These are phyloP conservation scores for Carterocephalus palaemon DNA, from an alignment of 2,888 invertebrate genomes.

Conservation along the genomic window DNA sequence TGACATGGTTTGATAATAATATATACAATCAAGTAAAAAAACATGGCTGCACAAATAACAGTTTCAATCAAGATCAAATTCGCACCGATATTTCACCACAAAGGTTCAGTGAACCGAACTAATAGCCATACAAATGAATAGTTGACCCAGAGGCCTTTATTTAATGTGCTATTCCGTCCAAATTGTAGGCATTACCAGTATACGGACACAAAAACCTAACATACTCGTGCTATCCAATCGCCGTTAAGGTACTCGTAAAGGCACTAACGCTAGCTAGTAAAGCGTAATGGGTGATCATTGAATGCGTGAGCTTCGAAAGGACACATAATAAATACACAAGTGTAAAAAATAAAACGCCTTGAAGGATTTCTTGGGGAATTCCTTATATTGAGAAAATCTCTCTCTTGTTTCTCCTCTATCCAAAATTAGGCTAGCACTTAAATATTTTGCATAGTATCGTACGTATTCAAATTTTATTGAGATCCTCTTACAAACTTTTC, in stretches of 20 bases:
- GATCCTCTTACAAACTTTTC: too few species aligned
- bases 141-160: conserved; percentile 24
- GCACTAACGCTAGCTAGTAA: conserved; percentile 40
- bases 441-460: too few species aligned
- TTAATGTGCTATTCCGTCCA: conserved; percentile 24
- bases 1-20: too few species aligned
- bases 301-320: conserved; percentile 41
- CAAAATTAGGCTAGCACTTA: too few species aligned
- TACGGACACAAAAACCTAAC: conserved; percentile 28
- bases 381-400: too few species aligned
- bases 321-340: conserved; percentile 35
- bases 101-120: conserved; percentile 18
- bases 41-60: conserved; percentile 7
- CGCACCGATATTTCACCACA: conserved; percentile 12
- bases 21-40: background rate
- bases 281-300: conserved; percentile 51
- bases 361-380: background rate
- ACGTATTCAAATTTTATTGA: too few species aligned
- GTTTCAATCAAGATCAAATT: conserved; percentile 12
- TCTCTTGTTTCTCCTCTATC: too few species aligned
- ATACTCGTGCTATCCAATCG: conserved; percentile 36
- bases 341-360: background rate
- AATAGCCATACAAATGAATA: conserved; percentile 25
- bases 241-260: conserved; percentile 43
- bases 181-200: conserved; percentile 24